Evolutionary conservation across 1,140 invertebrate genomes (phyloP).

Genomic region (Philaenus spumarius): DNA sequence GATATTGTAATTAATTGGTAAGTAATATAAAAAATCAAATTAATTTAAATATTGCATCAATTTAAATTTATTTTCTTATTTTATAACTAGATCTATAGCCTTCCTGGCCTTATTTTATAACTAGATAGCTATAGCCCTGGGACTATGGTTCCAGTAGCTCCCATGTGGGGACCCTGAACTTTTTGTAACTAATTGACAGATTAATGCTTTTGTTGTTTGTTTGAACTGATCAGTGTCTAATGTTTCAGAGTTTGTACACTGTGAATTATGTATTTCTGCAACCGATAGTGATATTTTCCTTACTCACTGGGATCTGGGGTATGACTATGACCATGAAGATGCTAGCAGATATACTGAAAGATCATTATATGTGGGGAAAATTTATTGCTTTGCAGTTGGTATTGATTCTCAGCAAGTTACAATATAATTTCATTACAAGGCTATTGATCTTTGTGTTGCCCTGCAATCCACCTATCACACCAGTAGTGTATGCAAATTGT

Average conservation of each 20-base stretch:
- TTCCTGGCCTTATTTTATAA: no score
- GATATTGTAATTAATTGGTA: no score
- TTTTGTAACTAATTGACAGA: neutral
- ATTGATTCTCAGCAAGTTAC: constrained; percentile 34
- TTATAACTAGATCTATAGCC: no score
- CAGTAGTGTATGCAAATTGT: constrained; percentile 43
- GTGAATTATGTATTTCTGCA: constrained; percentile 52
- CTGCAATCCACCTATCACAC: constrained; percentile 37
- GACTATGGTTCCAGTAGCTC: no score
- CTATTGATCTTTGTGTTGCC: constrained; percentile 29
- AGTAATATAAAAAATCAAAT: no score
- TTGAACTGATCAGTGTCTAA: constrained; percentile 14
- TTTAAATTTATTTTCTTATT: no score
- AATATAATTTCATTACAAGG: constrained; percentile 29
- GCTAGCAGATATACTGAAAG: constrained; percentile 39
- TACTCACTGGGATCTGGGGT: constrained; percentile 54
- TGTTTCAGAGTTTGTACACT: constrained; percentile 50
- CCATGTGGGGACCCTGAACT: no score
- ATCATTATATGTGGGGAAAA: constrained; percentile 33
- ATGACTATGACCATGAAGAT: constrained; percentile 50
- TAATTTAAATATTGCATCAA: no score
- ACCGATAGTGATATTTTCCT: constrained; percentile 49
- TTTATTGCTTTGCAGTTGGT: constrained; percentile 36
- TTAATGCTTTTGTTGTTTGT: neutral
- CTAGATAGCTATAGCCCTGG: no score